Evolutionary conservation across 2,888 invertebrate species (phyloP).

Genomic region (Spodoptera littoralis): DNA sequence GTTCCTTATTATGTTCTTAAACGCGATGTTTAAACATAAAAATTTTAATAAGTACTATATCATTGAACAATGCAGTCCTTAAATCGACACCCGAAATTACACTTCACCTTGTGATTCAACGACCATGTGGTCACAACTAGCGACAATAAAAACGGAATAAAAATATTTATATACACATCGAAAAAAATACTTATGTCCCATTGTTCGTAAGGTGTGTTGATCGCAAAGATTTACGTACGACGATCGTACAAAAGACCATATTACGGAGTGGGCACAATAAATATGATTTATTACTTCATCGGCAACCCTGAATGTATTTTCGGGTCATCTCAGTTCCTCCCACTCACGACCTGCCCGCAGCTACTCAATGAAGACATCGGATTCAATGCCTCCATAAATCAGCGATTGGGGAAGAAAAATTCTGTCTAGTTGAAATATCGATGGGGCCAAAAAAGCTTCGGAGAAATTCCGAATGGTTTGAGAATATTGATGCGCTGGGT

Average conservation of each 20-base stretch:
- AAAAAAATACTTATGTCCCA: slow-evolving; percentile 34
- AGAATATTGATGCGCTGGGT: slow-evolving; percentile 44
- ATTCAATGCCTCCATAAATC: slow-evolving; percentile 83
- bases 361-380: slow-evolving; percentile 83
- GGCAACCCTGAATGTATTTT: slow-evolving; percentile 75
- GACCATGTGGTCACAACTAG: neutral
- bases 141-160: neutral
- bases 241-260: slow-evolving; percentile 73
- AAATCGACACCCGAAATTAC: neutral
- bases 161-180: slow-evolving; percentile 2
- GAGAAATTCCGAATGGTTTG: slow-evolving; percentile 45
- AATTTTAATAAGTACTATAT: no score
- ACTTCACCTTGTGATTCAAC: no score
- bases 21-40: neutral
- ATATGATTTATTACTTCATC: slow-evolving; percentile 86
- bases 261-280: slow-evolving; percentile 77
- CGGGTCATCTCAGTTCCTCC: slow-evolving; percentile 80
- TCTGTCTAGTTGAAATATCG: slow-evolving; percentile 78
- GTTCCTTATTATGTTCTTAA: neutral
- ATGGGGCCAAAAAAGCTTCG: slow-evolving; percentile 52
- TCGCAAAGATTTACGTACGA: slow-evolving; percentile 74
- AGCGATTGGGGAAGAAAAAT: slow-evolving; percentile 63
- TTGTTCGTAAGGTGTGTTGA: slow-evolving; percentile 65
- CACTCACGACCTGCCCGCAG: slow-evolving; percentile 85
- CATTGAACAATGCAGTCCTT: neutral